Conservation (phyloP, 1,140 invertebrate species). For the Drosophila murphyi region DNA sequence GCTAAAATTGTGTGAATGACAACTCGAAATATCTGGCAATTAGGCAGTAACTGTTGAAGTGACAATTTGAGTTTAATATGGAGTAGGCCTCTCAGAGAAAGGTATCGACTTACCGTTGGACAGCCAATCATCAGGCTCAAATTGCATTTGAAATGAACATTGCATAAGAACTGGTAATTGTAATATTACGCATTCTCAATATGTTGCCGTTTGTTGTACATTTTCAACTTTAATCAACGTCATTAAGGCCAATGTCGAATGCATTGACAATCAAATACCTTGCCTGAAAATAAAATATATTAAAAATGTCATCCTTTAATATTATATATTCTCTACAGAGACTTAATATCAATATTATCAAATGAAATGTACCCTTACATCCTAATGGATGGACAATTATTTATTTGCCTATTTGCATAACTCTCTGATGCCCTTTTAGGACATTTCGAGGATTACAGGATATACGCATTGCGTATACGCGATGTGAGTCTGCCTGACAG, state of each 20-base stretch:
- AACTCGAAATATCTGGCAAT: constrained; percentile 33
- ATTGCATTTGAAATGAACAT: constrained; percentile 13
- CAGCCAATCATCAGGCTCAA: neutral
- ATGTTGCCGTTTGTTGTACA: constrained; percentile 9
- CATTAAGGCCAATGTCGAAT: neutral
- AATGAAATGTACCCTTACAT: too few relatives aligned
- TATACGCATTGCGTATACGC: constrained; percentile 56
- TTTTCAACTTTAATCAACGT: constrained; percentile 10
- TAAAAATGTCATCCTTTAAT: neutral
- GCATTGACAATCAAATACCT: neutral
- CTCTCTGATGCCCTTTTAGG: constrained; percentile 11
- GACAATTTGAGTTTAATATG: constrained; percentile 31
- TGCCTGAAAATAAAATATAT: neutral
- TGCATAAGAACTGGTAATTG: constrained; percentile 21
- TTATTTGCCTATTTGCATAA: neutral
- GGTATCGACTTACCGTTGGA: constrained; percentile 15
- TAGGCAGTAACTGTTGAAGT: constrained; percentile 21
- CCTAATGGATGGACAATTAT: neutral
- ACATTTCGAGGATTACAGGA: neutral
- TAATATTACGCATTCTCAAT: constrained; percentile 21
- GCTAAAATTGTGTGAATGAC: constrained; percentile 16
- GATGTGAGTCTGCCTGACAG: constrained; percentile 28
- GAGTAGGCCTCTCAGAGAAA: neutral
- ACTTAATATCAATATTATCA: neutral
- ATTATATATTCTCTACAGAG: neutral